Percentiles rank a stretch among this genome's conserved stretches.
Evolutionary conservation across 2,888 invertebrate species (phyloP).

Genomic region (Ormyrus labotus): DNA sequence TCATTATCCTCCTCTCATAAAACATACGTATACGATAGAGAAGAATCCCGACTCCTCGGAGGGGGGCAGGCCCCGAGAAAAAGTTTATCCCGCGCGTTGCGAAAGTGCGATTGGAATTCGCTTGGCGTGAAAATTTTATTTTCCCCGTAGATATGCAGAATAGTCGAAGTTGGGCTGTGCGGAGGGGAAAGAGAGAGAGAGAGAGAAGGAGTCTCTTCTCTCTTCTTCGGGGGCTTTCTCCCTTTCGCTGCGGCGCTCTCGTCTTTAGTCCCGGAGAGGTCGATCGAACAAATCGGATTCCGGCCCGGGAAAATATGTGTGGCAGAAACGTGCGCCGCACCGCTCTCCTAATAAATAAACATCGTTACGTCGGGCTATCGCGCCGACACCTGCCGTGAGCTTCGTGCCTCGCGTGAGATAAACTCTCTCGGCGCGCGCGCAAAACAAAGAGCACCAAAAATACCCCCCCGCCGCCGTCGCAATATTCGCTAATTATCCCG

Average conservation of each 20-base stretch:
- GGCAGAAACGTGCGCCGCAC: neutral
- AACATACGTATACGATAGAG: neutral
- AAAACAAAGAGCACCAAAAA: constrained; percentile 18
- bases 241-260: neutral
- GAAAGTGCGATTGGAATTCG: neutral
- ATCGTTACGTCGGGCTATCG: constrained; percentile 17
- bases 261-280: constrained; percentile 1
- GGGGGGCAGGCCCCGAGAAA: no score
- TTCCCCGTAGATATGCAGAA: constrained; percentile 4
- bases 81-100: no score
- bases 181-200: no score
- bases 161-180: neutral
- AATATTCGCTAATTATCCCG: constrained; percentile 35
- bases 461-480: neutral
- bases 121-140: constrained; percentile 36
- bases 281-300: constrained; percentile 36
- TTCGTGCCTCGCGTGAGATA: neutral
- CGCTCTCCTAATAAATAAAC: constrained; percentile 41
- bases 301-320: neutral
- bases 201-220: no score
- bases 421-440: neutral
- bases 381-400: constrained; percentile 31
- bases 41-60: no score
- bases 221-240: neutral
- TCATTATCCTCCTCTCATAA: neutral